Percentiles rank a stretch among this genome's conserved stretches.
Conservation (phyloP, 2,797 vertebrate genomes). For the Crax fasciolata region DNA sequence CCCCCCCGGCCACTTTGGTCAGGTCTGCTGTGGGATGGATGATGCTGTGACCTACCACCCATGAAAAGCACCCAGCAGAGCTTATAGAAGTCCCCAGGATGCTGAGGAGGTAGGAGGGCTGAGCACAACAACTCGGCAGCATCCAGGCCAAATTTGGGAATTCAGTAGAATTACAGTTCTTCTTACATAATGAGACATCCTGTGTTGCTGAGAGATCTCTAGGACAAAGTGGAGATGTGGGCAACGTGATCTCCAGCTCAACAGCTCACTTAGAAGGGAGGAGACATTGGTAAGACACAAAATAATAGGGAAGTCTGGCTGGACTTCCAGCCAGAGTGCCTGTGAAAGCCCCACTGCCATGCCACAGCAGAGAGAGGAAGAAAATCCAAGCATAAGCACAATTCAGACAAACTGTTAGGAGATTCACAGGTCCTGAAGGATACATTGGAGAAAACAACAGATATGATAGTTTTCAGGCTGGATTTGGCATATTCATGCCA, state of each 20-base stretch:
- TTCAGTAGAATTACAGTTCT: not conserved
- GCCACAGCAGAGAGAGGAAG: not conserved
- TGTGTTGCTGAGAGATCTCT: not conserved
- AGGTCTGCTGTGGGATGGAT: not conserved
- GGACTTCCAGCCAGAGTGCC: too few relatives aligned
- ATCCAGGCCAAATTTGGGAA: not conserved
- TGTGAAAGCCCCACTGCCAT: not conserved
- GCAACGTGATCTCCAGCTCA: not conserved
- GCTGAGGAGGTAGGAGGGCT: rapidly evolving
- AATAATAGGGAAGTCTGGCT: not conserved
- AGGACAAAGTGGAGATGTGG: not conserved
- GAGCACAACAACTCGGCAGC: not conserved
- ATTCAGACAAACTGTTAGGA: not conserved
- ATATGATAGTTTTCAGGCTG: not conserved
- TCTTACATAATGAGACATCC: not conserved
- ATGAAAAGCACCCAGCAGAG: not conserved
- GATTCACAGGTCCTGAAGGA: not conserved
- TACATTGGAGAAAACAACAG: not conserved
- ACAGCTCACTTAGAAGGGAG: not conserved
- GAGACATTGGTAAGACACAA: not conserved
- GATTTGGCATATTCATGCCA: not conserved
- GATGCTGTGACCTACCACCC: not conserved
- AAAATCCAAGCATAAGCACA: not conserved
- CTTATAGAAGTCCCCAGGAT: not conserved
- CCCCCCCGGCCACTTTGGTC: not conserved